Evolutionary conservation across 1,140 invertebrate species (phyloP).

Genomic region (Tachypleus tridentatus): DNA sequence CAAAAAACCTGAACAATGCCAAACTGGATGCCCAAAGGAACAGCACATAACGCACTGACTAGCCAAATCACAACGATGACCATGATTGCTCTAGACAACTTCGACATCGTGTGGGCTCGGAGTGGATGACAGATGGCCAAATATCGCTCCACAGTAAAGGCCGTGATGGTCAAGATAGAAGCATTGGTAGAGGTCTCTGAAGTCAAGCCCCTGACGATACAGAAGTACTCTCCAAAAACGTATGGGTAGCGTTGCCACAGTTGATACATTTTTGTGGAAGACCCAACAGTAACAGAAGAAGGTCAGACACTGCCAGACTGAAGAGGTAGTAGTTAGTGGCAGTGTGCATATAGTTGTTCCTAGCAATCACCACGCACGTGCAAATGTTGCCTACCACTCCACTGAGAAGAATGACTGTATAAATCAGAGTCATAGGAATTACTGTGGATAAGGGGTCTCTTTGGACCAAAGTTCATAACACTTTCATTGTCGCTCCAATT

Average conservation of each 20-base stretch:
- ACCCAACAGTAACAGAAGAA: constrained; percentile 57
- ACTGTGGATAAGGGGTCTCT: neutral
- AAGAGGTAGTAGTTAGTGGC: constrained; percentile 83
- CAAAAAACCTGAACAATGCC: constrained; percentile 24
- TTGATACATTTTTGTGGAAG: constrained; percentile 67
- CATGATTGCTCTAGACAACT: constrained; percentile 34
- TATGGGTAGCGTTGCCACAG: constrained; percentile 75
- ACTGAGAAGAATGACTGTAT: constrained; percentile 38
- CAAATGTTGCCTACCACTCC: constrained; percentile 46
- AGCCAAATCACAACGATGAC: constrained; percentile 37
- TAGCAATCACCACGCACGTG: constrained; percentile 46
- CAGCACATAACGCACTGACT: constrained; percentile 23
- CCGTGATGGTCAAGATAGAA: constrained; percentile 80
- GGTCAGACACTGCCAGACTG: constrained; percentile 80
- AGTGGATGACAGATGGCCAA: constrained; percentile 88
- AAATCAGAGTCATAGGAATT: constrained; percentile 39
- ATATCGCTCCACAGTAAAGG: constrained; percentile 89
- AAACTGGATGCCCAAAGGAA: constrained; percentile 44
- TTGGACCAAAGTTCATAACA: no score
- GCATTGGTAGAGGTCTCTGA: constrained; percentile 86
- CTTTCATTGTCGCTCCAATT: no score
- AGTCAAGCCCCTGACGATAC: constrained; percentile 64
- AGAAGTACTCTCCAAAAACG: constrained; percentile 72
- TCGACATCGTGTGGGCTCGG: constrained; percentile 34
- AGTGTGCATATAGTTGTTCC: constrained; percentile 44